Evolutionary conservation across 1,140 invertebrate species (phyloP).

Genomic region (Drosophila lacteicornis): DNA sequence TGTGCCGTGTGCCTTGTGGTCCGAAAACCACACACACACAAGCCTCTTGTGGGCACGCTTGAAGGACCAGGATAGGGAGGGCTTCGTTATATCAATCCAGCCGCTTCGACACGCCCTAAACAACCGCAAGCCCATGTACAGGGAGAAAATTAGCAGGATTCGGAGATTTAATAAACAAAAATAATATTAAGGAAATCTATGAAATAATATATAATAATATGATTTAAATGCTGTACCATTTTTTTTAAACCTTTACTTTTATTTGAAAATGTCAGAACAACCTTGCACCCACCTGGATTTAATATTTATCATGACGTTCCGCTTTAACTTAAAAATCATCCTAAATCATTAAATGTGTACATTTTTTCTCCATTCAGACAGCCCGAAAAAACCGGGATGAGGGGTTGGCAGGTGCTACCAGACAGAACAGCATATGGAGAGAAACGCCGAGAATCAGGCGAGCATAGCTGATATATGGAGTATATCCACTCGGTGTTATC

Average conservation of each 20-base stretch:
- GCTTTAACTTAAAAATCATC: neutral
- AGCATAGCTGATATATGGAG: constrained; percentile 62
- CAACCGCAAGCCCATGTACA: constrained; percentile 26
- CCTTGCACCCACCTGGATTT: neutral
- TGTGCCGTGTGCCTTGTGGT: constrained; percentile 18
- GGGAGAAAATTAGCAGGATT: neutral
- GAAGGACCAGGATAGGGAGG: constrained; percentile 44
- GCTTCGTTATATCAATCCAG: constrained; percentile 26
- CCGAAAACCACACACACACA: constrained; percentile 36
- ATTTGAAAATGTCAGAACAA: neutral
- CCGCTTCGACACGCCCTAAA: constrained; percentile 50
- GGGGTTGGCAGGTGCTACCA: constrained; percentile 48
- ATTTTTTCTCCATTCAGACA: constrained; percentile 19
- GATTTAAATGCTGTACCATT: too few relatives aligned
- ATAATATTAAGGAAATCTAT: neutral
- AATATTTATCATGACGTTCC: neutral
- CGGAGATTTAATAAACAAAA: neutral
- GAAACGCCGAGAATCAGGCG: constrained; percentile 33
- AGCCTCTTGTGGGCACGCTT: constrained; percentile 57
- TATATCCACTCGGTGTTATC: constrained; percentile 79
- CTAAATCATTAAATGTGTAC: constrained; percentile 9
- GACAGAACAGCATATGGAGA: constrained; percentile 57
- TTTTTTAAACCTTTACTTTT: too few relatives aligned
- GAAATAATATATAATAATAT: neutral
- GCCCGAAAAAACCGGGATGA: constrained; percentile 10